Base-by-base conservation (phyloP, 2,888 invertebrate genomes). In the Hemaris fuciformis region DNA sequence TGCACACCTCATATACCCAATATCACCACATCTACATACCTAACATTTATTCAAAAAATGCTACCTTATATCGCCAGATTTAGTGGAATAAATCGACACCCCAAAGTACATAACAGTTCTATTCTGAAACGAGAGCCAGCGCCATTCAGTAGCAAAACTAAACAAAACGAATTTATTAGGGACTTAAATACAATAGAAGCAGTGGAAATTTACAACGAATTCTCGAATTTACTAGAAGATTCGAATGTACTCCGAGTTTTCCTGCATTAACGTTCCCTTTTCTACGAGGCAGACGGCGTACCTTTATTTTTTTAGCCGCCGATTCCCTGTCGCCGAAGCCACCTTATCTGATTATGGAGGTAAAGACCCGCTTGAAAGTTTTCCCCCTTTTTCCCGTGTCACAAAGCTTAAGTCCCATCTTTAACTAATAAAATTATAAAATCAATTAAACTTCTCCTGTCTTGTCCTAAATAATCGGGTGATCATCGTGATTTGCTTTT, bases 331-430 rank as follows among this genome's bases (percentile, higher is more conserved):
- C 31, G 53, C 53, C 31, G 31, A 31, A 53, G 31, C 53, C 27
- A 18, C 48, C 8, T 53, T 53, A 53, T 53, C 53, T 53, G 53
- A 31, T 53, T 53, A 53, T 53, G 53, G 31, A 53, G 18, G 53
- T 53, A 53, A 53, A 53, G 53, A 53, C 31, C 53, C 31, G 53
- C 31, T 53, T 53, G 31, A 31, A 53, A 53, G 53, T 53, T 53
- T 31, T 23, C 46, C 31, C 53, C 53, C 18, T 53, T 48, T 53
- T 53, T 53, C n/a, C 31, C 53, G 27, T 53, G 53, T 53, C 53
- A 31, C 27, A 31, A 53, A 53, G 53, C 27, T 53, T 53, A 31
- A 31, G 10, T 31, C 53, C 1, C 27, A 53, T 53, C 18, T 31
- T 53, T 18, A 15, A 31, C 4, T 31, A 31, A 53, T 18, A 31